Percentiles rank a stretch among this genome's conserved stretches.
Evolutionary conservation across 2,888 invertebrate genomes (phyloP).

Genomic region (Silvanus unidentatus): DNA sequence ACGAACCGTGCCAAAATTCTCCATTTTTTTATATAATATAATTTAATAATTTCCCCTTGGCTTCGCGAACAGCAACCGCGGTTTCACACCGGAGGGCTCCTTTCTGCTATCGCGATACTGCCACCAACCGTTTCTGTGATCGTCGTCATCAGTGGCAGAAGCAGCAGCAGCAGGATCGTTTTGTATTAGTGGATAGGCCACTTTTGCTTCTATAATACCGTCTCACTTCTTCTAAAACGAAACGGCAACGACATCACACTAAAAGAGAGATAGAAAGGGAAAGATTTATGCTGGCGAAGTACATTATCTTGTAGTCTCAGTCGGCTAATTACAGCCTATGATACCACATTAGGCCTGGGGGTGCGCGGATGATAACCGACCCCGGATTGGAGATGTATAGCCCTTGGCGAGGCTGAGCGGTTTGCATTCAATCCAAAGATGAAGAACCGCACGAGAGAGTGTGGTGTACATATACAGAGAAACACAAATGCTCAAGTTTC

Average conservation of each 20-base stretch:
- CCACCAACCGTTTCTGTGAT: slow-evolving; percentile 8
- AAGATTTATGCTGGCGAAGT: slow-evolving; percentile 50
- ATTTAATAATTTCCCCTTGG: slow-evolving; percentile 43
- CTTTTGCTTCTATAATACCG: slow-evolving; percentile 12
- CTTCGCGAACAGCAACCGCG: slow-evolving; percentile 29
- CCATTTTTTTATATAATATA: slow-evolving; percentile 30
- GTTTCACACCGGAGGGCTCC: slow-evolving; percentile 27
- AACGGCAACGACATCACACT: slow-evolving; percentile 25
- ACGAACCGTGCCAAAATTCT: slow-evolving; percentile 22
- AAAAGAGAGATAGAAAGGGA: slow-evolving; percentile 31
- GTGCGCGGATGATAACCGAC: slow-evolving; percentile 40
- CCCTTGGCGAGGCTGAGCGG: slow-evolving; percentile 40
- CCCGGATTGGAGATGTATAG: slow-evolving; percentile 40
- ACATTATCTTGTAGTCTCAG: slow-evolving; percentile 54
- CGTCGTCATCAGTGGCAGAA: too few species aligned
- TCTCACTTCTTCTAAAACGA: slow-evolving; percentile 24
- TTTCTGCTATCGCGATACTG: slow-evolving; percentile 7
- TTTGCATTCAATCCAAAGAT: slow-evolving; percentile 38
- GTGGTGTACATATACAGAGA: slow-evolving; percentile 3
- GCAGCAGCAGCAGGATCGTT: too few species aligned
- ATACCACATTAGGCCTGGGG: slow-evolving; percentile 51
- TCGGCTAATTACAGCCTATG: slow-evolving; percentile 53
- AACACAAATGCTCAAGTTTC: slow-evolving; percentile 14
- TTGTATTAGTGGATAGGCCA: slow-evolving; percentile 6
- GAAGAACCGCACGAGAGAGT: slow-evolving; percentile 31